phyloP scores from a whole-genome alignment of 2,113 vertebrate genomes.

The Perca fluviatilis region DNA sequence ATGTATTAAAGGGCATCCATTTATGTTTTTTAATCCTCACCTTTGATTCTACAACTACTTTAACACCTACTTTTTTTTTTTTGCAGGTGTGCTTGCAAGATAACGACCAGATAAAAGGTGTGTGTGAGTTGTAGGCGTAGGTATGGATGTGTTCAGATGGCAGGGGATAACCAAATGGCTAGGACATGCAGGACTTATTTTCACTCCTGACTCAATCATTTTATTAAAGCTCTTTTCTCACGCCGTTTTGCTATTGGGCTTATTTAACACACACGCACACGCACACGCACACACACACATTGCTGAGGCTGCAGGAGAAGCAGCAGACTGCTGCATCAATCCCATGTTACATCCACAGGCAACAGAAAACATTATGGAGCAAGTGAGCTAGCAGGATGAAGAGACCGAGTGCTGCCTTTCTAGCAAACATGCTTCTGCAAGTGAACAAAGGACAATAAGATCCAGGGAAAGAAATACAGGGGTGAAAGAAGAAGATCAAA shows the following conservation, averaged over 20 bases:
- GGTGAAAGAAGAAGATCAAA: not conserved
- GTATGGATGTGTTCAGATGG: slow-evolving; percentile 35
- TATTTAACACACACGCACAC: too few species aligned
- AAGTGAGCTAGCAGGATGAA: not conserved
- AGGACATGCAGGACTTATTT: not conserved
- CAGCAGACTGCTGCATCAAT: slow-evolving; percentile 48
- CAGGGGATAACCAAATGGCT: slow-evolving; percentile 13
- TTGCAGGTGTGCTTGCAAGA: slow-evolving; percentile 59
- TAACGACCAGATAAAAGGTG: slow-evolving; percentile 31
- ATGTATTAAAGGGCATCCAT: not conserved
- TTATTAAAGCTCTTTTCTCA: not conserved
- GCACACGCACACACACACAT: not conserved
- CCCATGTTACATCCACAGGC: slow-evolving; percentile 42
- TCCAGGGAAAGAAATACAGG: not conserved
- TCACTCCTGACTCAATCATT: not conserved
- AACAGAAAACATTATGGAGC: slow-evolving; percentile 23
- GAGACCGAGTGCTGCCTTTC: slow-evolving; percentile 9
- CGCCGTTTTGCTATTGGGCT: not conserved
- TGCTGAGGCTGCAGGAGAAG: slow-evolving; percentile 69
- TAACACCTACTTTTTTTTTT: not conserved
- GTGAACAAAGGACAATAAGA: not conserved
- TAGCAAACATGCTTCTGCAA: slow-evolving; percentile 1
- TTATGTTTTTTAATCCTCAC: slow-evolving; percentile 26
- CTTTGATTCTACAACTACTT: slow-evolving; percentile 33
- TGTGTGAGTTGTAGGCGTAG: not conserved